Percentiles rank a stretch among this genome's conserved stretches.
Conservation (phyloP, 2,113 vertebrate genomes). For the Cyphomyrus plagiostoma region DNA sequence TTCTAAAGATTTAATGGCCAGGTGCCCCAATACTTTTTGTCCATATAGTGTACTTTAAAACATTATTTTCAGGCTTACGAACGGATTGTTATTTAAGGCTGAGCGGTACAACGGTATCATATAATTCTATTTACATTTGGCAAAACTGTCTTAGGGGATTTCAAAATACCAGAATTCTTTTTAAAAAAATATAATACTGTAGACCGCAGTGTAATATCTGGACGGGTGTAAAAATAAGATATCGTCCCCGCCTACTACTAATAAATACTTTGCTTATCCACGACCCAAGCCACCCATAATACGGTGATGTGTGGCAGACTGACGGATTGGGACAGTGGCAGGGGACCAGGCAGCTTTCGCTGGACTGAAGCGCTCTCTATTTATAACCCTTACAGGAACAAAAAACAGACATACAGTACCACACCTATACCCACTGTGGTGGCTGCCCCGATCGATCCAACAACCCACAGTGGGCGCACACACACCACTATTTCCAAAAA, state of each 20-base stretch:
- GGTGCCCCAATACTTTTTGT: no score
- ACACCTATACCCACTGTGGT: no score
- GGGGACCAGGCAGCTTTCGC: background rate
- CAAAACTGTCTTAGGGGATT: background rate
- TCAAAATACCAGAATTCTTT: background rate
- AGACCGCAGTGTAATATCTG: background rate
- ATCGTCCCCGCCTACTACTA: background rate
- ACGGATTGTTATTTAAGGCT: background rate
- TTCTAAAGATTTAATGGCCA: no score
- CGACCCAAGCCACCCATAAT: no score
- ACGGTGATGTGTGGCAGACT: background rate
- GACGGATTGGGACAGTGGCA: background rate
- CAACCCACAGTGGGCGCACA: background rate
- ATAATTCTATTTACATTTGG: background rate
- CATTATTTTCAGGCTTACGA: background rate
- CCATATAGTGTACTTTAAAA: background rate
- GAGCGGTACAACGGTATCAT: background rate
- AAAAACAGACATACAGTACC: background rate
- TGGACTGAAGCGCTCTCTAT: background rate
- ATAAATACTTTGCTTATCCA: background rate
- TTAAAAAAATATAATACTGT: background rate
- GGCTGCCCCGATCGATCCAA: no score
- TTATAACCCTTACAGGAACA: background rate
- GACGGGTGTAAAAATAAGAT: background rate
- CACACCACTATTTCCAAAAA: background rate